Evolutionary conservation across 2,888 invertebrate genomes (phyloP), one percentile per base, ranked within the genome.

Genomic region (Nomada fucata): DNA sequence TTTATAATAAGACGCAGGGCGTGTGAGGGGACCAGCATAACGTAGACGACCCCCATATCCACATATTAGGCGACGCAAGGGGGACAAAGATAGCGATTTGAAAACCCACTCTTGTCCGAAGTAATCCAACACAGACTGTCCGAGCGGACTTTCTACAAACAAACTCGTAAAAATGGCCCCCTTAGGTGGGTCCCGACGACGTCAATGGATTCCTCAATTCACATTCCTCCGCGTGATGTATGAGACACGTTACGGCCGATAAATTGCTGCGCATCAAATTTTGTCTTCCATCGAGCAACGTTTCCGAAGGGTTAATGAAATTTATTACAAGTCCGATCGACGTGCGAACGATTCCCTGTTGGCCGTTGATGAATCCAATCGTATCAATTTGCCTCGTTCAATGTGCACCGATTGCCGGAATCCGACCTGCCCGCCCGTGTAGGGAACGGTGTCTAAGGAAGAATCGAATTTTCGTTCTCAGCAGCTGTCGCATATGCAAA

Each of bases 71-170:
- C 42, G 72, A 57, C 69, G 65, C 84, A 74, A 79, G 75, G 85
- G 77, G 85, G 81, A 82, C 82, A 79, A 87, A 84, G 79, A 78
- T 78, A 57, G 44, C 86, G 88, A 86, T 86, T 89, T 82, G 84
- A 79, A 73, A 65, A 82, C 73, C 74, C 74, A 72, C 59, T 64
- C 42, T 68, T 72, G 64, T 20, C 63, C 20, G 29, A n/a, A 36
- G 59, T 61, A 60, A 47, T 55, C 10, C 15, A 59, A 44, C 64
- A 20, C 29, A 23, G 50, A 11, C 36, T 44, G 61, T 60, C 59
- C 50, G 52, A 68, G 50, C 63, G 20, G 26, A 60, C 44, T 52
- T 63, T 79, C 71, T 71, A 76, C 67, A 59, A 76, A 76, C 67
- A 59, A 76, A 71, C 69, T 78, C 82, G 82, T 88, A 72, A 71